phyloP scores from a whole-genome alignment of 2,888 invertebrate genomes.

The Plusia festucae region DNA sequence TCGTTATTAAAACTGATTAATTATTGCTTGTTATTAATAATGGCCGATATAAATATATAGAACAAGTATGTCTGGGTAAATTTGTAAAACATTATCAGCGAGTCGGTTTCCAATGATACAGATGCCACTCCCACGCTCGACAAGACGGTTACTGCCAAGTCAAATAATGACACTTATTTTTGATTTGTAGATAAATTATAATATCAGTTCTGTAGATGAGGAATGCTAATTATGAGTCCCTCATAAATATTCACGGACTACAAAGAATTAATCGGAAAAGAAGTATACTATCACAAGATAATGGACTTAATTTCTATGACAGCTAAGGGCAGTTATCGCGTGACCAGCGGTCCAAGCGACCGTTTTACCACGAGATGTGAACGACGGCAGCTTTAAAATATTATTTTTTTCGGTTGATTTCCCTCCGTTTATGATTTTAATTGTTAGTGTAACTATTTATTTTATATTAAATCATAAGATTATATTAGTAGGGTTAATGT shows the following conservation, averaged over 20 bases:
- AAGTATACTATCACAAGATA: slow-evolving; percentile 20
- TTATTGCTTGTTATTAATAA: too few relatives aligned
- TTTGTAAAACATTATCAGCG: neutral
- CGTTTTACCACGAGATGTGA: slow-evolving; percentile 53
- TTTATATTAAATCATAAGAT: slow-evolving; percentile 66
- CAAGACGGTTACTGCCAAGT: slow-evolving; percentile 19
- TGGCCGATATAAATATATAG: too few relatives aligned
- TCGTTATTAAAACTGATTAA: too few relatives aligned
- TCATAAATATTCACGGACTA: slow-evolving; percentile 18
- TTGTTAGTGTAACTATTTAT: slow-evolving; percentile 80
- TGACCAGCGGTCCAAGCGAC: slow-evolving; percentile 37
- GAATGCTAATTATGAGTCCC: slow-evolving; percentile 14
- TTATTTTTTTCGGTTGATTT: slow-evolving; percentile 66
- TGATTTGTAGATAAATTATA: slow-evolving; percentile 47
- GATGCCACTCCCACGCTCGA: slow-evolving; percentile 10
- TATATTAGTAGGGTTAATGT: slow-evolving; percentile 59
- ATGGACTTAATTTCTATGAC: slow-evolving; percentile 20
- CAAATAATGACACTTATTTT: slow-evolving; percentile 27
- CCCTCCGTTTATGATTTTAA: slow-evolving; percentile 81
- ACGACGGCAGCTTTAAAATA: slow-evolving; percentile 67
- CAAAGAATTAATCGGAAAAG: neutral
- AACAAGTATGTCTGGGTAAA: neutral
- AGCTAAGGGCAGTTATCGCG: slow-evolving; percentile 40
- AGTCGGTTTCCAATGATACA: slow-evolving; percentile 20
- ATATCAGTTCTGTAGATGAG: slow-evolving; percentile 22